Evolutionary conservation across 2,888 invertebrate species (phyloP).

Genomic region (Melinaea menophilus): DNA sequence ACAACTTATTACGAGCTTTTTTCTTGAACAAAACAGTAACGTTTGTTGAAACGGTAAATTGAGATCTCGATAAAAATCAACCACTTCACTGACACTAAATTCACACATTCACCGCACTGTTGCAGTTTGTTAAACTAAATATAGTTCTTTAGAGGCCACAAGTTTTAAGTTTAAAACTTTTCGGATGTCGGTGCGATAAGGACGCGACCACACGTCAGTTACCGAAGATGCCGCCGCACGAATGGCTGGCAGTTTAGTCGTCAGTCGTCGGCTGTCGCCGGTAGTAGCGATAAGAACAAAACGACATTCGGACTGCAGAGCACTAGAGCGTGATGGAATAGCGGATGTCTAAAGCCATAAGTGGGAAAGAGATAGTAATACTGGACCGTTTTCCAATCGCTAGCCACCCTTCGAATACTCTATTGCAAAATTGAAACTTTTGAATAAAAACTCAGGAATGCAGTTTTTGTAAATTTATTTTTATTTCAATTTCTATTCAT

Average conservation of each 20-base stretch:
- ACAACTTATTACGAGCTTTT: constrained; percentile 62
- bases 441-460: constrained; percentile 20
- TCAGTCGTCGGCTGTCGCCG: constrained; percentile 25
- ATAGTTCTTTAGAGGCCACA: constrained; percentile 50
- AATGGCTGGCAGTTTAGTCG: constrained; percentile 39
- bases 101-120: constrained; percentile 64
- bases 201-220: constrained; percentile 47
- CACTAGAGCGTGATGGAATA: constrained; percentile 48
- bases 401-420: constrained; percentile 18
- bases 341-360: constrained; percentile 25
- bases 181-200: constrained; percentile 53
- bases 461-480: constrained; percentile 15
- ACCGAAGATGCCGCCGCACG: constrained; percentile 61
- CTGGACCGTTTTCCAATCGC: constrained; percentile 50
- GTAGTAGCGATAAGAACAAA: constrained; percentile 45
- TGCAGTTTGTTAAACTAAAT: constrained; percentile 41
- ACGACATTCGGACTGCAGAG: constrained; percentile 41
- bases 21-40: constrained; percentile 72
- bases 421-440: constrained; percentile 9
- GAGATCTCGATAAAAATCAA: constrained; percentile 57
- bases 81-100: constrained; percentile 54
- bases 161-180: constrained; percentile 70
- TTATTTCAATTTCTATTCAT: not conserved
- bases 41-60: constrained; percentile 72
- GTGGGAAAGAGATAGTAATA: constrained; percentile 41